These are phyloP conservation scores for Drosophila niveifrons DNA, from an alignment of 2,888 invertebrate genomes.

Conservation along the genomic window DNA sequence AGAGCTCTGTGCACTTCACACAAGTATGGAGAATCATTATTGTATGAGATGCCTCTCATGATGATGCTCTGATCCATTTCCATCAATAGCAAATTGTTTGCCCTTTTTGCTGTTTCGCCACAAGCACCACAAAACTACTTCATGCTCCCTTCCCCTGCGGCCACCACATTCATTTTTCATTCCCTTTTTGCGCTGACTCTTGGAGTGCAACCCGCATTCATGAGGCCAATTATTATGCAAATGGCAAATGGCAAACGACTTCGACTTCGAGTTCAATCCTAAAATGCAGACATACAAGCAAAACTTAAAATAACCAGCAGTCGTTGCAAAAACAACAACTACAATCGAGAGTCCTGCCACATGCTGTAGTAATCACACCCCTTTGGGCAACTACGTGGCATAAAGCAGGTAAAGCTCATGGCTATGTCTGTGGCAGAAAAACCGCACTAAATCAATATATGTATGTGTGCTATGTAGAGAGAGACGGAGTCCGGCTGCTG, in stretches of 20 bases:
- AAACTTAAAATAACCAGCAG: constrained; percentile 59
- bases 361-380: not conserved
- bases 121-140: constrained; percentile 6
- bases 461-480: too few species aligned
- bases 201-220: constrained; percentile 37
- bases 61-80: constrained; percentile 54
- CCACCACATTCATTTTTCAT: not conserved
- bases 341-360: not conserved
- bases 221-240: constrained; percentile 81
- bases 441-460: constrained; percentile 72
- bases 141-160: not conserved
- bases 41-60: constrained; percentile 9
- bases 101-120: constrained; percentile 28
- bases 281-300: constrained; percentile 59
- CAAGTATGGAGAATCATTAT: too few species aligned
- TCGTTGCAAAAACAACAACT: constrained; percentile 20
- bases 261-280: constrained; percentile 47
- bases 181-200: constrained; percentile 7
- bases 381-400: constrained; percentile 13
- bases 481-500: too few species aligned
- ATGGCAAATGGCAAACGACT: constrained; percentile 76
- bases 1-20: constrained; percentile 2
- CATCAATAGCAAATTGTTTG: constrained; percentile 59
- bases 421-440: constrained; percentile 25
- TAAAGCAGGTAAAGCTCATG: constrained; percentile 26